Evolutionary conservation across 2,113 vertebrate genomes (phyloP).

Genomic region (Vulpes vulpes): DNA sequence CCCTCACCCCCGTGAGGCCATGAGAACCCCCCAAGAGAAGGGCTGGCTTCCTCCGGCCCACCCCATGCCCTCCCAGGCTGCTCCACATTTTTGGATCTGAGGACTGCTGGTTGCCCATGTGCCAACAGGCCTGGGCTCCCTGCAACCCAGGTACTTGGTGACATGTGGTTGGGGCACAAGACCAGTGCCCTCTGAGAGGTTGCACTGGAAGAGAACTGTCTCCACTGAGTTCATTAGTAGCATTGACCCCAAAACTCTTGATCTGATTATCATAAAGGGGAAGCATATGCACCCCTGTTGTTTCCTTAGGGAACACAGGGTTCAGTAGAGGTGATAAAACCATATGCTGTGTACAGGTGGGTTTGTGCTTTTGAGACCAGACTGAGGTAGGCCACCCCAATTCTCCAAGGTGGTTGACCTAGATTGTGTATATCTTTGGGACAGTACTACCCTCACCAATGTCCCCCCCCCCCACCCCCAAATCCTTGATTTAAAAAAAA

Average conservation of each 20-base stretch:
- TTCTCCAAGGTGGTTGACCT: conserved; percentile 30
- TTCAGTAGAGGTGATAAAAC: neutral
- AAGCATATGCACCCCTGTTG: neutral
- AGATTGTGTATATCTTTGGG: neutral
- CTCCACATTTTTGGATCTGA: neutral
- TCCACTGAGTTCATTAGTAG: neutral
- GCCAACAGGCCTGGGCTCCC: neutral
- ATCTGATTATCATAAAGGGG: neutral
- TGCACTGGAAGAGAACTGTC: neutral
- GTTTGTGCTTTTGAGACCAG: neutral
- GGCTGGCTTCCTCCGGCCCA: neutral
- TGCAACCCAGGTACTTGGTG: neutral
- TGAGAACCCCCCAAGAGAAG: neutral
- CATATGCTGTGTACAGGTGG: neutral
- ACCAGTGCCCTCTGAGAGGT: neutral
- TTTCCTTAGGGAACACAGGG: neutral
- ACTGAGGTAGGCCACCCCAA: neutral
- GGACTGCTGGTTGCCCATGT: neutral
- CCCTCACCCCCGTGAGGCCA: neutral
- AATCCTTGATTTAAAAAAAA: conserved; percentile 24
- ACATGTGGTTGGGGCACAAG: neutral
- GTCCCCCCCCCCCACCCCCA: neutral
- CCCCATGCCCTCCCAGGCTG: neutral
- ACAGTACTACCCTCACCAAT: neutral
- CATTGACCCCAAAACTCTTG: neutral